phyloP scores from a whole-genome alignment of 2,113 vertebrate species.

The Numenius arquata region DNA sequence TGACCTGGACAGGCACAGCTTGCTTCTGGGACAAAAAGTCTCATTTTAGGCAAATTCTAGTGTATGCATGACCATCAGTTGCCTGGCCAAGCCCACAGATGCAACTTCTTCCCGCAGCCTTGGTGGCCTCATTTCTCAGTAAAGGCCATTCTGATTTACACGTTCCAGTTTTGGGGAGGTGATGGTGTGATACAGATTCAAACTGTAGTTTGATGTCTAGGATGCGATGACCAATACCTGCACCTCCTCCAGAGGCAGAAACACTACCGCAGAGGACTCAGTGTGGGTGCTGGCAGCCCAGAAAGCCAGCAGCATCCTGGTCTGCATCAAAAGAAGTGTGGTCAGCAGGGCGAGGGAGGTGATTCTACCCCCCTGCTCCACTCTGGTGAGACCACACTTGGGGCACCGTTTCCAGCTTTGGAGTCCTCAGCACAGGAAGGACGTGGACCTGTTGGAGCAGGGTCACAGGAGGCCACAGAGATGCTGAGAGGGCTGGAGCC shows the following conservation, averaged over 20 bases:
- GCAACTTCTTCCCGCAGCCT: not conserved
- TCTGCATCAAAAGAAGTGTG: too few relatives aligned
- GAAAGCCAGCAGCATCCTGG: too few relatives aligned
- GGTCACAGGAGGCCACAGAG: too few relatives aligned
- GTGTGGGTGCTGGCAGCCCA: too few relatives aligned
- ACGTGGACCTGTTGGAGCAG: too few relatives aligned
- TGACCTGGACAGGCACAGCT: not conserved
- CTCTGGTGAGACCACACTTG: too few relatives aligned
- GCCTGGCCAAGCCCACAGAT: not conserved
- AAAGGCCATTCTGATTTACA: not conserved
- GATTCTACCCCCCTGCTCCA: too few relatives aligned
- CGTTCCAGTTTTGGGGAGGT: not conserved
- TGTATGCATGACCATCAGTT: not conserved
- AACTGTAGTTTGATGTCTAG: not conserved
- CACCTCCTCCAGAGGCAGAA: not conserved
- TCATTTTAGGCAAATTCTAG: not conserved
- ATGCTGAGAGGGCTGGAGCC: too few relatives aligned
- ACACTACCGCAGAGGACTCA: not conserved
- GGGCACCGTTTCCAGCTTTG: too few relatives aligned
- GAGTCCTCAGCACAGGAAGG: too few relatives aligned
- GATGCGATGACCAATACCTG: not conserved
- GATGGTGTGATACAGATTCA: not conserved
- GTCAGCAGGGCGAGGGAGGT: too few relatives aligned
- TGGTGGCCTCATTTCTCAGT: not conserved
- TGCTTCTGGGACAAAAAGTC: not conserved